Conservation (phyloP, 1,140 invertebrate genomes). For the Drosophila nannoptera region DNA sequence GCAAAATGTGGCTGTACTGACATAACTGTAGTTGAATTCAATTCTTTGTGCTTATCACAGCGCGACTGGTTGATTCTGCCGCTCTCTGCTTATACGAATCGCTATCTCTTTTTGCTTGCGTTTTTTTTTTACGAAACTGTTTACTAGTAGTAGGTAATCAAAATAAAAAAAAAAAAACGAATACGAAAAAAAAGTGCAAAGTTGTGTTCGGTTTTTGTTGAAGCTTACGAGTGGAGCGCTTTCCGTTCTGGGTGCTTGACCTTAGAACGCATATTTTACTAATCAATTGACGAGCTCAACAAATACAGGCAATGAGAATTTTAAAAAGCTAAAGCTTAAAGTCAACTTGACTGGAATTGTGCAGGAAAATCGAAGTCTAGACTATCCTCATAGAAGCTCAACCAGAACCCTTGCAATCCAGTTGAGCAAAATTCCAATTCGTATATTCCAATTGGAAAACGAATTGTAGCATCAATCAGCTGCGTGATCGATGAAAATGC, state of each 20-base stretch:
- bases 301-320: too few relatives aligned
- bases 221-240: constrained; percentile 18
- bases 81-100: not conserved
- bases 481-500: constrained; percentile 15
- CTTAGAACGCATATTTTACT: constrained; percentile 36
- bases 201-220: constrained; percentile 22
- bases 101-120: constrained; percentile 20
- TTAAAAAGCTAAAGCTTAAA: too few relatives aligned
- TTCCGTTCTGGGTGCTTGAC: constrained; percentile 40
- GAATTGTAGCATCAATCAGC: constrained; percentile 1
- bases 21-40: constrained; percentile 11
- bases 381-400: too few relatives aligned
- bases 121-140: constrained; percentile 69
- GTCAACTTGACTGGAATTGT: too few relatives aligned
- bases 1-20: not conserved
- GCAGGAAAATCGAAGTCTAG: too few relatives aligned
- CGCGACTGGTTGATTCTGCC: not conserved
- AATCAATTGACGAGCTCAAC: constrained; percentile 7
- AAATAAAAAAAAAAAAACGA: constrained; percentile 25
- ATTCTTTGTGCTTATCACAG: constrained; percentile 48
- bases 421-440: too few relatives aligned
- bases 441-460: too few relatives aligned
- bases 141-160: constrained; percentile 47
- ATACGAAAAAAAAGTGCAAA: constrained; percentile 20
- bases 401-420: too few relatives aligned